phyloP scores from a whole-genome alignment of 2,113 vertebrate genomes.

The Lophura nycthemera region DNA sequence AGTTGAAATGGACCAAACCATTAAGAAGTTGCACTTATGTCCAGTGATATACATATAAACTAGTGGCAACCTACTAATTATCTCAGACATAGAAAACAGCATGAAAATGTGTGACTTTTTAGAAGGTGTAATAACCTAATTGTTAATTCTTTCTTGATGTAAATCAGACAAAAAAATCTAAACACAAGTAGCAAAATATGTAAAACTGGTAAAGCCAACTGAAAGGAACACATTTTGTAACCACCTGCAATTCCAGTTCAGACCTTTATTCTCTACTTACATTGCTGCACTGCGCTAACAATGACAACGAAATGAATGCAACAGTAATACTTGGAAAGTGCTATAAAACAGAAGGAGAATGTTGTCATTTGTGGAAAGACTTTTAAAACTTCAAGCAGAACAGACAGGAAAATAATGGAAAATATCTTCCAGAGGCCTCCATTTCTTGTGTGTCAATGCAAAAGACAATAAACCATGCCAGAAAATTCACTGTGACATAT shows the following conservation, averaged over 20 bases:
- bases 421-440: neutral
- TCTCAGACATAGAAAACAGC: neutral
- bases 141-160: neutral
- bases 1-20: neutral
- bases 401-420: neutral
- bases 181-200: neutral
- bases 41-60: neutral
- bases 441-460: neutral
- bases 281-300: neutral
- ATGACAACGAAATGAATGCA: neutral
- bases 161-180: neutral
- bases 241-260: neutral
- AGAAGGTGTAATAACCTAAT: neutral
- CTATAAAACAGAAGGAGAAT: neutral
- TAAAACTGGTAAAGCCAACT: neutral
- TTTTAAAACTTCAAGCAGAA: neutral
- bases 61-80: neutral
- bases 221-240: neutral
- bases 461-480: neutral
- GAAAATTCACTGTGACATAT: neutral
- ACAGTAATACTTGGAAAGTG: neutral
- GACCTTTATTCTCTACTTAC: neutral
- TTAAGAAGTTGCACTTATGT: neutral
- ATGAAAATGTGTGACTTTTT: neutral
- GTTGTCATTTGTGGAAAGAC: neutral